phyloP scores from a whole-genome alignment of 2,113 vertebrate genomes.

The Etia nguti region DNA sequence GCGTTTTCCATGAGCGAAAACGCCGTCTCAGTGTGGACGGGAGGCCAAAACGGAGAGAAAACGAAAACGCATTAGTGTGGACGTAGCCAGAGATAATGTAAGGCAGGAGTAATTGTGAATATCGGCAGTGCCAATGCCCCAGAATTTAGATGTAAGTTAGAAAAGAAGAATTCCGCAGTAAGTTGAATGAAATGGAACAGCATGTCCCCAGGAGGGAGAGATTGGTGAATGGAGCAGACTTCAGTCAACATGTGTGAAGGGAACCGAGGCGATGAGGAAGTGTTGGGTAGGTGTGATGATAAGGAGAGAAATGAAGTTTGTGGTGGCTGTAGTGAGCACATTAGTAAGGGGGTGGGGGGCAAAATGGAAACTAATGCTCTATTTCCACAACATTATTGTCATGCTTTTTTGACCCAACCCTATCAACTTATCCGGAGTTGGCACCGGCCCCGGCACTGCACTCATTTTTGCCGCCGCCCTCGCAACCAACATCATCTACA shows the following conservation, averaged over 20 bases:
- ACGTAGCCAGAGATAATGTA: no score
- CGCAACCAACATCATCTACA: background rate
- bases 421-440: no score
- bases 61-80: no score
- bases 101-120: background rate
- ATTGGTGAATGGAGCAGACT: background rate
- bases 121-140: no score
- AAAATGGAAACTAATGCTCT: no score
- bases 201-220: background rate
- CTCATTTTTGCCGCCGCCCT: background rate
- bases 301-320: background rate
- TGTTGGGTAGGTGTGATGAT: background rate
- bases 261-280: background rate
- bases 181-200: background rate
- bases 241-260: background rate
- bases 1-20: no score
- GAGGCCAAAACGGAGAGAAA: no score
- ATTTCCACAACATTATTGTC: no score
- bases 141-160: background rate
- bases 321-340: no score
- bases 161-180: background rate
- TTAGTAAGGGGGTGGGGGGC: no score
- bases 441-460: background rate
- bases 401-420: no score
- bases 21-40: no score